A percentile compares a stretch with the other conserved stretches of the same genome.
Evolutionary conservation across 2,113 vertebrate genomes (phyloP).

Genomic region (human (Homo sapiens)): GRCh38 chr7:108618501-108619000

Average conservation of each 20-base stretch:
- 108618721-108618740: background rate
- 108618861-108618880: background rate
- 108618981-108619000: background rate
- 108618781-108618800: background rate
- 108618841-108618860: conserved; percentile 20
- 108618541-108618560: background rate
- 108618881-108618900: background rate
- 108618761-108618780: background rate
- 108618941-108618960: background rate
- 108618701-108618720: background rate
- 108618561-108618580: background rate
- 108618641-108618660: background rate
- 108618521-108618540: background rate
- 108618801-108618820: conserved; percentile 68
- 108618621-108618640: background rate
- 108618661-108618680: background rate
- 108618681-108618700: background rate
- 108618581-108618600: background rate
- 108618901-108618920: background rate
- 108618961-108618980: background rate
- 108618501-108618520: background rate
- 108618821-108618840: conserved; percentile 30
- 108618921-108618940: conserved; percentile 12
- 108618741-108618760: background rate
- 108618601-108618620: background rate